Evolutionary conservation across 2,113 vertebrate genomes (phyloP).

Genomic region (Heterocephalus glaber): DNA sequence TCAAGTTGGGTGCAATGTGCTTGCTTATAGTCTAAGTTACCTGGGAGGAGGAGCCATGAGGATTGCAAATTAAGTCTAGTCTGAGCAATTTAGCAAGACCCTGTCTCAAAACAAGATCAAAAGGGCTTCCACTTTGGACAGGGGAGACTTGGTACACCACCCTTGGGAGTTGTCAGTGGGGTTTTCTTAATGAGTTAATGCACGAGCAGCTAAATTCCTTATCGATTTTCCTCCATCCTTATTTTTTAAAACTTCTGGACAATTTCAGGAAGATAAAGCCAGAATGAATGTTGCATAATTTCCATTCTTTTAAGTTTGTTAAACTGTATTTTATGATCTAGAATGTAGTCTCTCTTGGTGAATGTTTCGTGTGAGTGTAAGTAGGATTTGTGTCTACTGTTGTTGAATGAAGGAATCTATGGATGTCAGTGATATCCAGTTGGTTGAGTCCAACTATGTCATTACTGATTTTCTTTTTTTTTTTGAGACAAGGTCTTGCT

Average conservation of each 20-base stretch:
- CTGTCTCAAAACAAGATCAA: background rate
- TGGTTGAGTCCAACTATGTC: background rate
- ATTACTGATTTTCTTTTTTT: background rate
- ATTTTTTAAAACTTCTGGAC: background rate
- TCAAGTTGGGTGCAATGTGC: background rate
- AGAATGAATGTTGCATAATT: background rate
- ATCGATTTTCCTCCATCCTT: background rate
- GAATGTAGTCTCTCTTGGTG: background rate
- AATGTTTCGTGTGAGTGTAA: background rate
- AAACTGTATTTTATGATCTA: background rate
- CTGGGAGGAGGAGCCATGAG: background rate
- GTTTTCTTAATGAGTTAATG: background rate
- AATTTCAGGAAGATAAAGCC: background rate
- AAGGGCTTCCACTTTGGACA: background rate
- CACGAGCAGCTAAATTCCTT: background rate
- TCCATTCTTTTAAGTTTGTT: background rate
- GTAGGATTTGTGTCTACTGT: background rate
- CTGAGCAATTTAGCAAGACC: background rate
- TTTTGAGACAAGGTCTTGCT: too few species aligned
- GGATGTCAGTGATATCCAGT: background rate
- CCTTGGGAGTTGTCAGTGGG: background rate
- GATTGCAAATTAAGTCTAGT: background rate
- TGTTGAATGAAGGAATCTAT: background rate
- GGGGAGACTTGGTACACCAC: background rate
- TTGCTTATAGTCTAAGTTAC: background rate